Conservation (phyloP, 2,888 invertebrate species). For the Aphodius granarius region DNA sequence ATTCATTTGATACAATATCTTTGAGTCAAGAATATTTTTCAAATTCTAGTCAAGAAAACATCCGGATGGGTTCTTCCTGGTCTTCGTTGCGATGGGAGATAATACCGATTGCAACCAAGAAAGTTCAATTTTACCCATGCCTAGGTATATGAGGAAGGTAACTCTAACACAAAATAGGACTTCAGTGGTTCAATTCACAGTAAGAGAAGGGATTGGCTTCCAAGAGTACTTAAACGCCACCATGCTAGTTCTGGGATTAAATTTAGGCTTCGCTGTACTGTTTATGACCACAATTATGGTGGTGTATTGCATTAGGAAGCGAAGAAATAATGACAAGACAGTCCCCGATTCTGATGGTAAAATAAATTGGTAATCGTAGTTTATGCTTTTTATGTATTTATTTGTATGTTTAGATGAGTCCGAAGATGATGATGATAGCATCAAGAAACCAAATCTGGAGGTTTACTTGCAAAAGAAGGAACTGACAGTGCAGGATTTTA, state of each 20-base stretch:
- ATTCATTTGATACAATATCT: neutral
- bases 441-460: neutral
- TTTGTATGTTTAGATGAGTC: neutral
- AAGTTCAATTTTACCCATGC: conserved; percentile 45
- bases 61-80: conserved; percentile 74
- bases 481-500: conserved; percentile 29
- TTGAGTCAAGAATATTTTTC: neutral
- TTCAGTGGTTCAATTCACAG: conserved; percentile 55
- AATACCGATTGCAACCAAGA: conserved; percentile 60
- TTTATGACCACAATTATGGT: conserved; percentile 50
- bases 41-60: conserved; percentile 45
- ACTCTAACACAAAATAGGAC: conserved; percentile 32
- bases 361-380: conserved; percentile 11
- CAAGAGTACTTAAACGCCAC: conserved; percentile 64
- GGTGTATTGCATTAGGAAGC: conserved; percentile 32
- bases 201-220: conserved; percentile 61
- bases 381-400: neutral
- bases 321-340: conserved; percentile 9
- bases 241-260: conserved; percentile 57
- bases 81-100: conserved; percentile 72
- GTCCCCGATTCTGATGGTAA: conserved; percentile 9
- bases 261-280: conserved; percentile 58
- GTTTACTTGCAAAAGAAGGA: conserved; percentile 23
- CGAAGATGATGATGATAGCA: conserved; percentile 4
- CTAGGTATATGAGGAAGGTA: conserved; percentile 18